Evolutionary conservation across 2,888 invertebrate genomes (phyloP).

Genomic region (Mongoloraphidia duomilia): DNA sequence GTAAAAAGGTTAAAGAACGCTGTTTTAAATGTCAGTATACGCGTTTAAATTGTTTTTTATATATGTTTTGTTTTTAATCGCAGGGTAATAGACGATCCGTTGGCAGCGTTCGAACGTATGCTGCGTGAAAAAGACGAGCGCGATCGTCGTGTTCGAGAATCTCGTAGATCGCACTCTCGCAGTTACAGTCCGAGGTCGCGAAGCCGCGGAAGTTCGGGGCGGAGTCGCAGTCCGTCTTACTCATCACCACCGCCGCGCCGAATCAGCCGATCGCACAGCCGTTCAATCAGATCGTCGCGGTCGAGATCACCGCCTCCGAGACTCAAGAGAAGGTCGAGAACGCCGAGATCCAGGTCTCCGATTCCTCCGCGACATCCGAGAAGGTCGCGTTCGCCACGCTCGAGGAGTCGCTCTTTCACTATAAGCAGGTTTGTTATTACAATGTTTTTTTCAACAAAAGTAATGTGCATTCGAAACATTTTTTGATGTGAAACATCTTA

Average conservation of each 20-base stretch:
- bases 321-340: constrained; percentile 26
- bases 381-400: constrained; percentile 19
- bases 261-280: constrained; percentile 16
- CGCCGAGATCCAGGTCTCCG: constrained; percentile 21
- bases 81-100: constrained; percentile 68
- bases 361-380: constrained; percentile 22
- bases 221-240: constrained; percentile 28
- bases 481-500: too few species aligned
- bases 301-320: constrained; percentile 23
- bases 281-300: constrained; percentile 18
- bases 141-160: constrained; percentile 43
- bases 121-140: constrained; percentile 70
- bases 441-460: too few species aligned
- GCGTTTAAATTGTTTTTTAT: not conserved
- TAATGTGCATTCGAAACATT: too few species aligned
- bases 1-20: too few species aligned
- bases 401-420: constrained; percentile 34
- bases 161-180: constrained; percentile 39
- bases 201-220: constrained; percentile 29
- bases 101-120: constrained; percentile 77
- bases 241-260: constrained; percentile 24
- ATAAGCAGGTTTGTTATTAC: constrained; percentile 34
- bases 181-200: constrained; percentile 31
- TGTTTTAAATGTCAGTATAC: not conserved
- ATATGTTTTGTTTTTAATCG: constrained; percentile 14